Evolutionary conservation across 2,113 vertebrate species (phyloP).

Genomic region (Zeus faber): DNA sequence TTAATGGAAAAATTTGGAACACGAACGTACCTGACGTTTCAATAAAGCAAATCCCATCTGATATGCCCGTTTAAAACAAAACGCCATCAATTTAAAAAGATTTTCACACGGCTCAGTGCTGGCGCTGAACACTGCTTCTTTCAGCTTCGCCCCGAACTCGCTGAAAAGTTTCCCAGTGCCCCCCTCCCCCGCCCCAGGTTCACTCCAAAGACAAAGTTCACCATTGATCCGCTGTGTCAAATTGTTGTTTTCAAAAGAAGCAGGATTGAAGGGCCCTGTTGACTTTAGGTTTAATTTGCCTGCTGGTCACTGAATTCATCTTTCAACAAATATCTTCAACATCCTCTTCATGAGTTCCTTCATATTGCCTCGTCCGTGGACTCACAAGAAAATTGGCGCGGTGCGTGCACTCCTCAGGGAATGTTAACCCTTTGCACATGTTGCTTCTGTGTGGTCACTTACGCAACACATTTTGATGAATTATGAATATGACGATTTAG

Average conservation of each 20-base stretch:
- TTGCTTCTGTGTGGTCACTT: neutral
- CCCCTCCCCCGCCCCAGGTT: neutral
- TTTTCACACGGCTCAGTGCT: too few species aligned
- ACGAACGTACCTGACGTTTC: too few species aligned
- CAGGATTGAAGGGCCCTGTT: conserved; percentile 15
- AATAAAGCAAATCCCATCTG: too few species aligned
- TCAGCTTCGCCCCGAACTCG: conserved; percentile 6
- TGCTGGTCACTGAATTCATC: conserved; percentile 10
- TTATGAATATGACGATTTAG: too few species aligned
- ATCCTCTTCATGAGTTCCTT: conserved; percentile 7
- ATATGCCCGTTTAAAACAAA: too few species aligned
- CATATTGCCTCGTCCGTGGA: neutral
- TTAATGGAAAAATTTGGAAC: too few species aligned
- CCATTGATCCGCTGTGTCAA: conserved; percentile 17
- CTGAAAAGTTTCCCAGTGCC: conserved; percentile 2
- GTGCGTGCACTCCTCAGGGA: neutral
- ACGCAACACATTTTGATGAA: neutral
- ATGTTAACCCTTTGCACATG: conserved; percentile 3
- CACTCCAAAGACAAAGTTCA: conserved; percentile 8
- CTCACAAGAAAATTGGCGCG: conserved; percentile 2
- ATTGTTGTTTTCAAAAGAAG: conserved; percentile 14
- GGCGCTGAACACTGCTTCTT: too few species aligned
- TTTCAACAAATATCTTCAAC: conserved; percentile 11
- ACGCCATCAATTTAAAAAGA: too few species aligned
- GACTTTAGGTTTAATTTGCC: conserved; percentile 16